phyloP scores from a whole-genome alignment of 2,888 invertebrate species.

The Oxycera nigricornis region DNA sequence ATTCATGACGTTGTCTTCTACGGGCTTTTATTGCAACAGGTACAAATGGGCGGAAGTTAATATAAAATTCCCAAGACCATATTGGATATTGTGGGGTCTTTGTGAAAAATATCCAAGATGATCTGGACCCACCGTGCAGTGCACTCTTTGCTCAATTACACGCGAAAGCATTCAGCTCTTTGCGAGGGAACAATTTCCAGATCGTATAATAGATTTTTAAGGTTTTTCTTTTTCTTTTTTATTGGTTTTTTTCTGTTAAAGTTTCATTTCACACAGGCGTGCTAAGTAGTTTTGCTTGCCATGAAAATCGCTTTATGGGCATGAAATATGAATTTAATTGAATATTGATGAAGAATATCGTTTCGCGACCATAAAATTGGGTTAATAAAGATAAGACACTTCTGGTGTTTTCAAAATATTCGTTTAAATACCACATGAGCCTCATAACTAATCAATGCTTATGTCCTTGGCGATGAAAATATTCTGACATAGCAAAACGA shows the following conservation, averaged over 20 bases:
- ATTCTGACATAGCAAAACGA: neutral
- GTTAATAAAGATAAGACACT: neutral
- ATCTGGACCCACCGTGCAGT: neutral
- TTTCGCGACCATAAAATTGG: neutral
- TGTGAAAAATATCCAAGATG: constrained; percentile 9
- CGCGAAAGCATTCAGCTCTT: neutral
- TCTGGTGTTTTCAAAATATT: neutral
- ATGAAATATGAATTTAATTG: constrained; percentile 6
- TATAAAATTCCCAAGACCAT: constrained; percentile 43
- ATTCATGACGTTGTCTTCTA: constrained; percentile 29
- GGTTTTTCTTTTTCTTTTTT: neutral
- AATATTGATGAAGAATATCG: neutral
- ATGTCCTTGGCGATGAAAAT: neutral
- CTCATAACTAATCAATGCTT: neutral
- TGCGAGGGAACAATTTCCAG: neutral
- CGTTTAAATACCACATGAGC: neutral
- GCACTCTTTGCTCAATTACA: neutral
- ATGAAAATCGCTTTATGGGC: constrained; percentile 3
- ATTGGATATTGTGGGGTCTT: constrained; percentile 34
- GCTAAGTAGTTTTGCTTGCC: constrained; percentile 10
- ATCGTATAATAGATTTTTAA: constrained; percentile 15
- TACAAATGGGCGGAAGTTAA: constrained; percentile 45
- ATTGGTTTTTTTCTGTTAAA: neutral
- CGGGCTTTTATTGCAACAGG: constrained; percentile 35
- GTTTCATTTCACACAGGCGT: neutral